phyloP scores from a whole-genome alignment of 2,113 vertebrate genomes.

The Hystrix brachyura region DNA sequence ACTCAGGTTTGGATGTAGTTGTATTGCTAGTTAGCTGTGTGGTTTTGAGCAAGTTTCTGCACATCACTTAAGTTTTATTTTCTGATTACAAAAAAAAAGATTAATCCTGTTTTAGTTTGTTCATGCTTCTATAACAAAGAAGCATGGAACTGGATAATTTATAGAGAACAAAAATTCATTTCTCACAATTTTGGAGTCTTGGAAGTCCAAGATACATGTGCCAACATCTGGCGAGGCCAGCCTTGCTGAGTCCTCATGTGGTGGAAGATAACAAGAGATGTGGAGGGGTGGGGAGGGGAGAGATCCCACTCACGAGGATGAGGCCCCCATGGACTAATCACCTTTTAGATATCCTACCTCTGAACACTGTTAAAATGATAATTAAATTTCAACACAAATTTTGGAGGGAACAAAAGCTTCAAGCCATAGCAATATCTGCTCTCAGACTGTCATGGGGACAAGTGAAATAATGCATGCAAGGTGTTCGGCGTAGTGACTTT shows the following conservation, averaged over 20 bases:
- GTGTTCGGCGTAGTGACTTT: neutral
- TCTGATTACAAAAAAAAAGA: slow-evolving; percentile 33
- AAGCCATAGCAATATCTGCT: neutral
- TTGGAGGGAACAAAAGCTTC: neutral
- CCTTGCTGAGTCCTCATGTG: neutral
- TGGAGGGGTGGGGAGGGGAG: neutral
- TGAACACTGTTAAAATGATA: neutral
- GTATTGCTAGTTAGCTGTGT: neutral
- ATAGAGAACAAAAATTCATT: neutral
- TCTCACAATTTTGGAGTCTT: neutral
- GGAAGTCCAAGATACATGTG: neutral
- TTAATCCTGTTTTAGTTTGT: neutral
- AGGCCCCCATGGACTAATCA: neutral
- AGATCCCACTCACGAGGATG: neutral
- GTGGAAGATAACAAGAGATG: neutral
- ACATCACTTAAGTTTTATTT: slow-evolving; percentile 38
- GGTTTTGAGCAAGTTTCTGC: neutral
- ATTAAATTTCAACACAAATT: neutral
- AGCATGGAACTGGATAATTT: neutral
- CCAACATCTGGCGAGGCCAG: neutral
- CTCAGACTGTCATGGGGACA: neutral
- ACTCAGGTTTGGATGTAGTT: neutral
- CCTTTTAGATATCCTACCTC: neutral
- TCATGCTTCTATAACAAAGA: neutral
- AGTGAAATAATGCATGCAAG: neutral